A percentile compares a stretch with the other conserved stretches of the same genome.
Conservation (phyloP, 2,888 invertebrate species). For the Geophilus truncorum region DNA sequence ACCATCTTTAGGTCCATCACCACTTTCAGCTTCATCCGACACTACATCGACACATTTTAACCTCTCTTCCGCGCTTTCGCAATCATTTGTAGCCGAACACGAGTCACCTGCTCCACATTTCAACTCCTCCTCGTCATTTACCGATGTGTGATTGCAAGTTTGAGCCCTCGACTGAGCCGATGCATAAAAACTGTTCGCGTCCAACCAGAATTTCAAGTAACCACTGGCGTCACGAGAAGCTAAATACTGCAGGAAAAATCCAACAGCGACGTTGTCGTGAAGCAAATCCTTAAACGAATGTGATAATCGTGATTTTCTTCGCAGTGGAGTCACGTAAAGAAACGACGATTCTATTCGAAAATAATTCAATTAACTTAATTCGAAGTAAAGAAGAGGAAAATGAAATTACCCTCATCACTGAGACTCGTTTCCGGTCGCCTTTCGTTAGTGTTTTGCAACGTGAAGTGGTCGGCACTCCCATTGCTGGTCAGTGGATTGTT, state of each 20-base stretch:
- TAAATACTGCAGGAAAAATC: slow-evolving; percentile 80
- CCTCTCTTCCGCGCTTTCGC: neutral
- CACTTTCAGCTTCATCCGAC: neutral
- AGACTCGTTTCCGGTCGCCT: neutral
- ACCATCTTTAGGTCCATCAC: neutral
- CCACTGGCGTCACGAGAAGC: slow-evolving; percentile 62
- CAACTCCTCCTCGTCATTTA: neutral
- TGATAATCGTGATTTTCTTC: slow-evolving; percentile 54
- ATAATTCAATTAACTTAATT: neutral
- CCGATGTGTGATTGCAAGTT: neutral
- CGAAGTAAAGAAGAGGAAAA: neutral
- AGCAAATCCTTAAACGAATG: slow-evolving; percentile 70
- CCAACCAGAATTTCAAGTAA: slow-evolving; percentile 52
- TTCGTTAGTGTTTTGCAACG: neutral
- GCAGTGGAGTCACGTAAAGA: slow-evolving; percentile 34
- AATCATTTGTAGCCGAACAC: too few relatives aligned
- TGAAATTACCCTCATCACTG: neutral
- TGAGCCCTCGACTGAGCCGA: slow-evolving; percentile 27
- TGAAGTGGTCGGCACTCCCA: neutral
- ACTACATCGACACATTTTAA: neutral
- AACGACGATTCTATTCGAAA: neutral
- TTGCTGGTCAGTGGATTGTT: neutral
- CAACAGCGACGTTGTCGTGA: slow-evolving; percentile 69
- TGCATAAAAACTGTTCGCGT: slow-evolving; percentile 51
- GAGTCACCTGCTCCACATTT: neutral